Evolutionary conservation across 2,888 invertebrate species (phyloP).

Genomic region (Eristalis intricaria): DNA sequence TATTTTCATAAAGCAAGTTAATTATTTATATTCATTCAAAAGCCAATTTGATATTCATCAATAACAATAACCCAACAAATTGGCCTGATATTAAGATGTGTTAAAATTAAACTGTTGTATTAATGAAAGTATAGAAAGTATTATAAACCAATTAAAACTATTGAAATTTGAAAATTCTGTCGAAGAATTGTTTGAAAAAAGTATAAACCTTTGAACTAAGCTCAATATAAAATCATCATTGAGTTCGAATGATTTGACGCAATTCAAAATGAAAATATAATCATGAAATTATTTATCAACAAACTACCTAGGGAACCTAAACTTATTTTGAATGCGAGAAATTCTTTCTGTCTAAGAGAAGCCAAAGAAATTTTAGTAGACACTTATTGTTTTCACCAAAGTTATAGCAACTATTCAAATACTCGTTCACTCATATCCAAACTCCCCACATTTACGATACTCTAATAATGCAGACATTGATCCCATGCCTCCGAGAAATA

Average conservation of each 20-base stretch:
- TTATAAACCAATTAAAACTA: constrained; percentile 7
- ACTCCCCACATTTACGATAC: background rate
- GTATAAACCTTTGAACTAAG: constrained; percentile 10
- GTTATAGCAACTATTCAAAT: background rate
- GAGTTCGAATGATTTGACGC: constrained; percentile 16
- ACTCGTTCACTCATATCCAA: background rate
- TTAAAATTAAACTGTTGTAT: background rate
- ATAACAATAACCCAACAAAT: constrained; percentile 8
- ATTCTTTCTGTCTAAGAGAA: constrained; percentile 18
- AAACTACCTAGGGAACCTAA: constrained; percentile 26
- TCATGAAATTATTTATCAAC: constrained; percentile 27
- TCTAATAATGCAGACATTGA: background rate
- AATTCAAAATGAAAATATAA: constrained; percentile 23
- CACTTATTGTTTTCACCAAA: background rate
- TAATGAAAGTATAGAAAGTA: background rate
- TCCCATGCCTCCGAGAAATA: background rate
- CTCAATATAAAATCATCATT: constrained; percentile 19
- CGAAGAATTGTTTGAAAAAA: background rate
- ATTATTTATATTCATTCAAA: background rate
- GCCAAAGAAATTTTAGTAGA: constrained; percentile 9
- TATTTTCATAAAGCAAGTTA: constrained; percentile 20
- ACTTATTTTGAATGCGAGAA: constrained; percentile 18
- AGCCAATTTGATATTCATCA: background rate
- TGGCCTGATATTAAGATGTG: constrained; percentile 11
- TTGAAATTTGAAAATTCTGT: constrained; percentile 7